These are phyloP conservation scores for Brachionus paranguensis DNA, from an alignment of 1,140 invertebrate species.

Conservation along the genomic window DNA sequence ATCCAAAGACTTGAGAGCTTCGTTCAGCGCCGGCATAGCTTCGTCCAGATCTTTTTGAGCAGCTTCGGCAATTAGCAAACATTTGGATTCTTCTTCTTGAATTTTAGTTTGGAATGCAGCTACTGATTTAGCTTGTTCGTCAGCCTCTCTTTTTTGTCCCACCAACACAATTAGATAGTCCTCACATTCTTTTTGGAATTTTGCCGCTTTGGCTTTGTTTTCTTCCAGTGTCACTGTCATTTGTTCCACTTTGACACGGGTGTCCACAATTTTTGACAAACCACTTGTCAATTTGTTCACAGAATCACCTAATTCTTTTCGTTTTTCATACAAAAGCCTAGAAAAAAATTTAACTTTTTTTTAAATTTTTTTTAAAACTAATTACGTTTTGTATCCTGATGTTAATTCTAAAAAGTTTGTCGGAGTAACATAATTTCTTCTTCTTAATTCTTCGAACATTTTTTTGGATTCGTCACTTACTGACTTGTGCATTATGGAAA, in stretches of 20 bases:
- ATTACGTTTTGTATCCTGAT: conserved; percentile 70
- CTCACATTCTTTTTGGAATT: conserved; percentile 69
- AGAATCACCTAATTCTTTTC: conserved; percentile 63
- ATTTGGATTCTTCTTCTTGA: conserved; percentile 69
- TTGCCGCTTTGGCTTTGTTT: conserved; percentile 67
- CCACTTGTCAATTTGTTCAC: conserved; percentile 68
- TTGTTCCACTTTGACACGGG: conserved; percentile 63
- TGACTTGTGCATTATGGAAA: conserved; percentile 70
- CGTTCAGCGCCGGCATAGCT: conserved; percentile 75
- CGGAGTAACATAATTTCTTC: conserved; percentile 78
- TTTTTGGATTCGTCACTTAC: conserved; percentile 62
- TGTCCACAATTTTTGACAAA: conserved; percentile 70
- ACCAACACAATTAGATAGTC: conserved; percentile 68
- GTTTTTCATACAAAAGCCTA: conserved; percentile 68
- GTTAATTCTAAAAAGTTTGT: conserved; percentile 76
- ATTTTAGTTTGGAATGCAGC: conserved; percentile 65
- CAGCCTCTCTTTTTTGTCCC: conserved; percentile 69
- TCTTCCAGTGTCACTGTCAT: conserved; percentile 72
- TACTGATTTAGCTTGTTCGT: conserved; percentile 67
- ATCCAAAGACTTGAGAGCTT: conserved; percentile 72
- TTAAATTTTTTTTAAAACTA: background rate
- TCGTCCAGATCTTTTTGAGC: conserved; percentile 71
- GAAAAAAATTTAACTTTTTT: conserved; percentile 39
- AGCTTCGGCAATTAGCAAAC: conserved; percentile 69
- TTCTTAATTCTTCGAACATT: conserved; percentile 69